Evolutionary conservation across 2,113 vertebrate species (phyloP), one percentile per base, ranked within the genome.

Genomic region (Platysternon megacephalum): DNA sequence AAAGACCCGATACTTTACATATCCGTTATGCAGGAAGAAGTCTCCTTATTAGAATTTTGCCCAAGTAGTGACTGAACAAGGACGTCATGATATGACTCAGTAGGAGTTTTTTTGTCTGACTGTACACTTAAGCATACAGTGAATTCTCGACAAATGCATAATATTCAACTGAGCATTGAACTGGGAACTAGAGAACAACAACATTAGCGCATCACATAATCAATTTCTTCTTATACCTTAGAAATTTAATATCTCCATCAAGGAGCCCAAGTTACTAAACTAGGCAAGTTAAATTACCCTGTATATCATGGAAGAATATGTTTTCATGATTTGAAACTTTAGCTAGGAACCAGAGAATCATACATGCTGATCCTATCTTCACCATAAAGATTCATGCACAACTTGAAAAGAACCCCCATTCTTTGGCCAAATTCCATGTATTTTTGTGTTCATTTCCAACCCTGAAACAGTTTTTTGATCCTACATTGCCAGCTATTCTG

Each of bases 361-460:
- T 3, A 0, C 55, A 2, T 52, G 26, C 83, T 0, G 1, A 44
- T 87, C 80, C 90, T 92, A 44, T 55, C 61, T 94, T 91, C 26
- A 48, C n/a, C 11, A 89, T 35, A 52, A 80, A 85, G 89, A 95
- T 87, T 91, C 48, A 32, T 82, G 44, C 90, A n/a, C 52, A 85
- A 55, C 80, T 86, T 91, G 93, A 93, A 68, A 94, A 76, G 80
- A 84, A 35, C 28, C 74, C 0, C 42, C 88, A 51, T 78, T 91
- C 88, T 17, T 79, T 83, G 68, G 81, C 94, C 85, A 42, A 68
- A 53, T 93, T 79, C 65, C 16, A 51, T 91, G 2, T 28, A 42
- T 93, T 93, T 94, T 68, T 94, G 3, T 85, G 39, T 90, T 85
- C 49, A 87, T 94, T 94, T 91, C n/a, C 90, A 87, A 13, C 21